Conservation (phyloP, 2,113 vertebrate genomes). For the Pteronura brasiliensis region DNA sequence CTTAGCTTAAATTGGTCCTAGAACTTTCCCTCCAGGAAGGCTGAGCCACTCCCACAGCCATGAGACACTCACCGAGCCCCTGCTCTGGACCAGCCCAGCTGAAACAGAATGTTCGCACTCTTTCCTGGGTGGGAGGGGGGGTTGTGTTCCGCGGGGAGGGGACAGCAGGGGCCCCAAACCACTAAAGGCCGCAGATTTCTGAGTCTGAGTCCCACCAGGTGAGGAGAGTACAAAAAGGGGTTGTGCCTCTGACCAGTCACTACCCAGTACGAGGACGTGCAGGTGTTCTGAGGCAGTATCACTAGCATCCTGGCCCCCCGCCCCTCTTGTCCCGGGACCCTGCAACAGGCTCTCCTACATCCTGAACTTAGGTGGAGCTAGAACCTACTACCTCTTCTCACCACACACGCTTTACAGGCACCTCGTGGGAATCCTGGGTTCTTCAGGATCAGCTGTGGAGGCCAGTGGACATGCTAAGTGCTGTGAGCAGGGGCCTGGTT, state of each 20-base stretch:
- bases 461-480: not conserved
- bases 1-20: not conserved
- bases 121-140: not conserved
- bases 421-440: not conserved
- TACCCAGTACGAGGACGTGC: not conserved
- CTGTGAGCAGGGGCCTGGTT: not conserved
- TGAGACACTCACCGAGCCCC: not conserved
- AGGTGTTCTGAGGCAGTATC: not conserved
- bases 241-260: not conserved
- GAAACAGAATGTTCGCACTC: not conserved
- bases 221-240: not conserved
- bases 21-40: not conserved
- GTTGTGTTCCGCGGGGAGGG: not conserved
- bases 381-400: not conserved
- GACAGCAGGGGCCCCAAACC: not conserved
- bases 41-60: not conserved
- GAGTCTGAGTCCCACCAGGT: not conserved
- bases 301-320: not conserved
- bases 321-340: not conserved
- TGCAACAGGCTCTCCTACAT: not conserved
- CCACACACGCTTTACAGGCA: accelerated
- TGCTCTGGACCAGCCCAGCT: not conserved
- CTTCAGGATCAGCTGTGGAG: not conserved
- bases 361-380: not conserved
- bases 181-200: not conserved